Conservation (phyloP, 2,797 vertebrate genomes). For the Podarcis siculus region DNA sequence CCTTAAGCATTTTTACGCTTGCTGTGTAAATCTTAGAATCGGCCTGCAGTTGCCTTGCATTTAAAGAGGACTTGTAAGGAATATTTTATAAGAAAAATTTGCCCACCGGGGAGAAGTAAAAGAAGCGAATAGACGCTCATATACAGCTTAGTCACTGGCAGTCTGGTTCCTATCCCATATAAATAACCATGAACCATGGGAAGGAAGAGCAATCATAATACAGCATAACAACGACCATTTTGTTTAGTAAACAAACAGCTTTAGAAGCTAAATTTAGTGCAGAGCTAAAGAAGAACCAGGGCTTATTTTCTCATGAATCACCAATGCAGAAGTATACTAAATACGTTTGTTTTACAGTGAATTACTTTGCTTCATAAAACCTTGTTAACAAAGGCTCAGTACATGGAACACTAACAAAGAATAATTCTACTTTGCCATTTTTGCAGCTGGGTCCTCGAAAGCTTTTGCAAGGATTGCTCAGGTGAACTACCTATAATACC, state of each 20-base stretch:
- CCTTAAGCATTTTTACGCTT: not conserved
- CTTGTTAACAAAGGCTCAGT: conserved; percentile 10
- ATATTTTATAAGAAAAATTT: conserved; percentile 64
- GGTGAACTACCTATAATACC: not conserved
- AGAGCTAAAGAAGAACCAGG: not conserved
- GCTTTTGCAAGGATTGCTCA: not conserved
- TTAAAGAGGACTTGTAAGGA: conserved; percentile 34
- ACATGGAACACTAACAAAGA: conserved; percentile 9
- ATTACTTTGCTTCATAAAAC: conserved; percentile 44
- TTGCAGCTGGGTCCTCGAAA: not conserved
- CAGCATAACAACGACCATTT: conserved; percentile 32
- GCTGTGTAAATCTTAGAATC: not conserved
- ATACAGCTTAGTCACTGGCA: conserved; percentile 31
- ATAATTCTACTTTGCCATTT: conserved; percentile 8
- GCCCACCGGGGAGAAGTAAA: conserved; percentile 50
- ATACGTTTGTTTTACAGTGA: conserved; percentile 36
- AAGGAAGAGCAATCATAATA: conserved; percentile 39
- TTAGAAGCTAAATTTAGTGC: conserved; percentile 32
- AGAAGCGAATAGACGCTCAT: conserved; percentile 46
- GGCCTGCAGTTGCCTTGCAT: not conserved
- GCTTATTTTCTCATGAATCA: conserved; percentile 45
- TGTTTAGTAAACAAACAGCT: conserved; percentile 54
- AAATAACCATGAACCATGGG: conserved; percentile 54
- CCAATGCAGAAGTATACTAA: conserved; percentile 3
- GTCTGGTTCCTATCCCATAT: conserved; percentile 40